Conservation (phyloP, 2,888 invertebrate species). For the Nomada fucata region DNA sequence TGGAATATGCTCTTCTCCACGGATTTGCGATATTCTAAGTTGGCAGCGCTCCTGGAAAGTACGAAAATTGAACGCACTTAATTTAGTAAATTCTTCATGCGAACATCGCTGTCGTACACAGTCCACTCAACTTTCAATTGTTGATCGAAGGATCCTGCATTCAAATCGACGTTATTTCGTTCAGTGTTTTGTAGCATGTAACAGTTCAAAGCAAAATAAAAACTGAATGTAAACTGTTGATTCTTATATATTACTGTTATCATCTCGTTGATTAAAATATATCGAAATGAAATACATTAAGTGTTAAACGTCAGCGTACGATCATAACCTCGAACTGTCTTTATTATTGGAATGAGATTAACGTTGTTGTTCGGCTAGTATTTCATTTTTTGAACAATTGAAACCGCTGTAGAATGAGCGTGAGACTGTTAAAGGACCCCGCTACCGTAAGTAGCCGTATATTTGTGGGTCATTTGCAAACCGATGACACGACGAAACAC, state of each 20-base stretch:
- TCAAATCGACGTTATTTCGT: conserved; percentile 10
- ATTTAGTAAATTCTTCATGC: neutral
- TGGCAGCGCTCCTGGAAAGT: neutral
- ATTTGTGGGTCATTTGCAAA: conserved; percentile 92
- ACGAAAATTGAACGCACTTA: conserved; percentile 33
- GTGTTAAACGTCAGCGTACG: conserved; percentile 47
- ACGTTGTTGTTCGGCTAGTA: conserved; percentile 2
- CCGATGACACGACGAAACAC: conserved; percentile 87
- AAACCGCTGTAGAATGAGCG: conserved; percentile 58
- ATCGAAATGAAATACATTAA: conserved; percentile 12
- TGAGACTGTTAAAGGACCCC: conserved; percentile 88
- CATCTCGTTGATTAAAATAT: neutral
- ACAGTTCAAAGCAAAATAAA: neutral
- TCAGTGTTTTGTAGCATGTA: neutral
- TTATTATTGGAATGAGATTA: conserved; percentile 10
- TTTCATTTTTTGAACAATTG: neutral
- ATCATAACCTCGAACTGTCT: conserved; percentile 39
- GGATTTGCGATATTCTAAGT: no score
- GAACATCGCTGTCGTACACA: conserved; percentile 17
- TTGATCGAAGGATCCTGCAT: conserved; percentile 46
- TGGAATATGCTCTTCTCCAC: no score
- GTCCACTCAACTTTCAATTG: conserved; percentile 47
- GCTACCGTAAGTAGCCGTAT: conserved; percentile 90
- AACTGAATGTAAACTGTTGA: neutral
- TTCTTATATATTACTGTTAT: neutral